Conservation (phyloP, 1,140 invertebrate species). For the Drosophila miranda region DNA sequence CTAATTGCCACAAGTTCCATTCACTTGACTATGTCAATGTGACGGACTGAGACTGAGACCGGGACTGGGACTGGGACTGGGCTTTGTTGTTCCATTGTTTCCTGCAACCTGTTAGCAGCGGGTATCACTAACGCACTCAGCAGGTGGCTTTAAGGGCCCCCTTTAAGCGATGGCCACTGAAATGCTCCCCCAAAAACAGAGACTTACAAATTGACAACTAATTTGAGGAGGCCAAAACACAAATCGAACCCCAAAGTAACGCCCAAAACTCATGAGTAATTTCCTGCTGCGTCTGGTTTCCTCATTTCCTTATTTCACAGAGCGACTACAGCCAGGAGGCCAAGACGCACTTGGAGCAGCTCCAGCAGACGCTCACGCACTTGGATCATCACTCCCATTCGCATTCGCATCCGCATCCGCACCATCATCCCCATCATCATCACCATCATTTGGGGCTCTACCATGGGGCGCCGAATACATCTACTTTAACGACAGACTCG, state of each 20-base stretch:
- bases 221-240: constrained; percentile 50
- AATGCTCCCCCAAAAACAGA: constrained; percentile 13
- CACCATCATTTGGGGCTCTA: constrained; percentile 59
- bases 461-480: constrained; percentile 61
- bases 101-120: constrained; percentile 61
- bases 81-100: constrained; percentile 33
- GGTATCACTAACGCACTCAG: constrained; percentile 44
- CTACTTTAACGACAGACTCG: constrained; percentile 73
- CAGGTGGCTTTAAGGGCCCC: constrained; percentile 68
- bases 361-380: constrained; percentile 67
- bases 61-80: too few species aligned
- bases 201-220: constrained; percentile 54
- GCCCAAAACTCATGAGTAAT: constrained; percentile 64
- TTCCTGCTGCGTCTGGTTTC: constrained; percentile 73
- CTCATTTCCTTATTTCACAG: constrained; percentile 70
- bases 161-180: constrained; percentile 23
- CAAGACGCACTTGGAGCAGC: constrained; percentile 71
- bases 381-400: constrained; percentile 41
- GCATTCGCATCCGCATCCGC: constrained; percentile 30
- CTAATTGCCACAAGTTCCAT: constrained; percentile 73
- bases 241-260: constrained; percentile 23
- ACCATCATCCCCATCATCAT: constrained; percentile 35
- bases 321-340: constrained; percentile 65
- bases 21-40: constrained; percentile 70
- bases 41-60: constrained; percentile 21